Conservation (phyloP, 2,113 vertebrate genomes). For the Fulmarus glacialis region DNA sequence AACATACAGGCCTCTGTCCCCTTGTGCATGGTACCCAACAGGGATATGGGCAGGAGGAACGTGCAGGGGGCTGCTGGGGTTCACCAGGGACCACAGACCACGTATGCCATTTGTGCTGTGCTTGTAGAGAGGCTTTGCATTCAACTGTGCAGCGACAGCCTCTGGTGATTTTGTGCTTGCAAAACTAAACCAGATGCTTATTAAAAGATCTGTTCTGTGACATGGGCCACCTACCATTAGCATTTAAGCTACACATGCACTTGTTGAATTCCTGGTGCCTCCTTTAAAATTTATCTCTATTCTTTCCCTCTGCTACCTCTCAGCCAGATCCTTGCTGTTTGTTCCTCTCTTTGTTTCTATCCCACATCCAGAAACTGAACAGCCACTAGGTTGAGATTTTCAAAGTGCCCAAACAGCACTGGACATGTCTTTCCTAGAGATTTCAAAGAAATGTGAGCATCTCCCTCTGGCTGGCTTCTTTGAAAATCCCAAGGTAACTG, state of each 20-base stretch:
- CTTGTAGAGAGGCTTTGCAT: not conserved
- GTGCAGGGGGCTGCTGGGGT: not conserved
- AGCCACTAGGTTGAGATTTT: not conserved
- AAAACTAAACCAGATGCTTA: not conserved
- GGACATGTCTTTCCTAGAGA: not conserved
- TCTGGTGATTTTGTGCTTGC: not conserved
- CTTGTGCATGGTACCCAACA: not conserved
- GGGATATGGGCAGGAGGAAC: not conserved
- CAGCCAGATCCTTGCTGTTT: not conserved
- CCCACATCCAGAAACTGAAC: not conserved
- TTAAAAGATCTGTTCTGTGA: not conserved
- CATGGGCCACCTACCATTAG: not conserved
- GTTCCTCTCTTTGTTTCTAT: not conserved
- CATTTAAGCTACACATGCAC: not conserved
- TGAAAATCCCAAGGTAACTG: not conserved
- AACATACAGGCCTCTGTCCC: not conserved
- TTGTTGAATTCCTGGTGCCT: not conserved
- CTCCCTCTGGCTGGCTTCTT: not conserved
- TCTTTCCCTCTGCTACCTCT: not conserved
- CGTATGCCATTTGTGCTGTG: accelerated
- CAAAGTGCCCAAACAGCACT: not conserved
- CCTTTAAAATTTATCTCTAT: not conserved
- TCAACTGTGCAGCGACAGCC: not conserved
- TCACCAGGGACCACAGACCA: not conserved
- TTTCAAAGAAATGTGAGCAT: not conserved